A percentile compares a stretch with the other conserved stretches of the same genome.
Evolutionary conservation across 2,797 vertebrate genomes (phyloP).

Genomic region (Xenopus petersii): DNA sequence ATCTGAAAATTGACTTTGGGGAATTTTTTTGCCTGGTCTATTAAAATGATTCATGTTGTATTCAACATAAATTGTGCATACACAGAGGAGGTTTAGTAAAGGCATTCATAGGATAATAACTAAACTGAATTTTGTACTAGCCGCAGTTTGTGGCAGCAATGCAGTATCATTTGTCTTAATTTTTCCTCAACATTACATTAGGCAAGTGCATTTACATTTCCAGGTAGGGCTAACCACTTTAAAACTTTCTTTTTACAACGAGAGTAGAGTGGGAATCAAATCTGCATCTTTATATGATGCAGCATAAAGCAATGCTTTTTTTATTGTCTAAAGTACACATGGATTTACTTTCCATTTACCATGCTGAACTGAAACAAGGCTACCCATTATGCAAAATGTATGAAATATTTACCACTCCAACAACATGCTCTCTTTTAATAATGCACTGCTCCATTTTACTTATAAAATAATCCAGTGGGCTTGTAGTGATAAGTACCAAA

Average conservation of each 20-base stretch:
- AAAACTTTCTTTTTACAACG: constrained; percentile 72
- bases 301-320: constrained; percentile 90
- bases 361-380: constrained; percentile 76
- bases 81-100: constrained; percentile 77
- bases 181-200: constrained; percentile 80
- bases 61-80: constrained; percentile 88
- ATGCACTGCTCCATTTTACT: constrained; percentile 55
- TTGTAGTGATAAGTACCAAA: constrained; percentile 5
- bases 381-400: constrained; percentile 82
- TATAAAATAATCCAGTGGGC: constrained; percentile 43
- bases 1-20: constrained; percentile 86
- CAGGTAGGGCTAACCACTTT: constrained; percentile 80
- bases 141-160: constrained; percentile 75
- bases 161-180: constrained; percentile 83
- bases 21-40: constrained; percentile 83
- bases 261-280: constrained; percentile 80
- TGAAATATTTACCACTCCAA: constrained; percentile 74
- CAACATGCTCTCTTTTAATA: constrained; percentile 66
- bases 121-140: constrained; percentile 80
- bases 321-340: constrained; percentile 87
- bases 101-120: constrained; percentile 75
- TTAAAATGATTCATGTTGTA: constrained; percentile 95
- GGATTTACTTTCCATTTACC: constrained; percentile 92
- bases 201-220: constrained; percentile 74
- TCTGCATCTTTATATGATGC: constrained; percentile 90